phyloP scores from a whole-genome alignment of 2,113 vertebrate genomes.

The Prunella himalayana region DNA sequence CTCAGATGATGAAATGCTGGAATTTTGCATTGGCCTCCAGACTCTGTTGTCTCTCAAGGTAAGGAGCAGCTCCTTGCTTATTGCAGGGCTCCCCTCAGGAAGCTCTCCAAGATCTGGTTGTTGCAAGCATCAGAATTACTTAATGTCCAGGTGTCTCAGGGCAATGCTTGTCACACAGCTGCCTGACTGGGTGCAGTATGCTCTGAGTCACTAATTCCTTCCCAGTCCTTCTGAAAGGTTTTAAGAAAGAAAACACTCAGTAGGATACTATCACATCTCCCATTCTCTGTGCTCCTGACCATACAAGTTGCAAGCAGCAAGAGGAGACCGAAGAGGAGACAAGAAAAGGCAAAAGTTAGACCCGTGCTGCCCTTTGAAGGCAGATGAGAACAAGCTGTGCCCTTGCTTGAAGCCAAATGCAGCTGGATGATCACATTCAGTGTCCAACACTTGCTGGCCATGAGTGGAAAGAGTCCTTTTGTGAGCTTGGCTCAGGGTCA shows the following conservation, averaged over 20 bases:
- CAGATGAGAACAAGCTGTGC: background rate
- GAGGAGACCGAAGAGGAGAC: background rate
- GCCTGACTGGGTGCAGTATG: background rate
- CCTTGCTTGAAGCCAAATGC: background rate
- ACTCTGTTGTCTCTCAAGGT: conserved; percentile 89
- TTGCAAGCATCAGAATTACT: background rate
- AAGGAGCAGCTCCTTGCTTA: conserved; percentile 51
- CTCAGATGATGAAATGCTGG: conserved; percentile 82
- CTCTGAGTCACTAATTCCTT: background rate
- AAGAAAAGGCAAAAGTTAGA: background rate
- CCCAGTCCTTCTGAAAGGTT: background rate
- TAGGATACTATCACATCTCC: background rate
- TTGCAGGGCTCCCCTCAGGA: background rate
- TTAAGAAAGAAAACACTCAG: background rate
- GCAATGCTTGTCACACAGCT: background rate
- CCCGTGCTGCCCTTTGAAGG: background rate
- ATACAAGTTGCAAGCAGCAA: background rate
- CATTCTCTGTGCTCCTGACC: background rate
- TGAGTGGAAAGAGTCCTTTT: background rate
- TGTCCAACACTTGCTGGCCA: background rate
- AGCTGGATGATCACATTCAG: background rate
- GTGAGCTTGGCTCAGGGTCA: background rate
- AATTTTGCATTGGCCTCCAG: conserved; percentile 87
- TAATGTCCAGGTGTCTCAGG: background rate
- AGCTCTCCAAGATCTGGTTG: background rate